Conservation (phyloP, 2,113 vertebrate species). For the Emydura subglobosa region DNA sequence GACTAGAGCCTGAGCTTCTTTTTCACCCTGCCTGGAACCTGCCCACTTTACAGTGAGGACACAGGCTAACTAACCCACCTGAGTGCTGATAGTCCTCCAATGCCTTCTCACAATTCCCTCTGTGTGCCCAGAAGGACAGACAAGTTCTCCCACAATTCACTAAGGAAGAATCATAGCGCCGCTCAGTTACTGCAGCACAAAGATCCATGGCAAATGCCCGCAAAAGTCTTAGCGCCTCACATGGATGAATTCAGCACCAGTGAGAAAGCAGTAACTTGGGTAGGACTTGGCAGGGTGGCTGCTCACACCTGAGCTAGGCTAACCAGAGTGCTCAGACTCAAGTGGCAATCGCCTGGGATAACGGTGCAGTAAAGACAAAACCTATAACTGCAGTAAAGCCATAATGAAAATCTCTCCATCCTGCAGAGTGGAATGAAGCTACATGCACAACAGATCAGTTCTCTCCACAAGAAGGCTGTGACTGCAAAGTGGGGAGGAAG, state of each 20-base stretch:
- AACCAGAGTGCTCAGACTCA: too few species aligned
- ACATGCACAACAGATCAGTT: not conserved
- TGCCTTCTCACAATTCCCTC: not conserved
- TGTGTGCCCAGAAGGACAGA: not conserved
- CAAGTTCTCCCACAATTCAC: not conserved
- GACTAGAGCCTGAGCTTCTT: not conserved
- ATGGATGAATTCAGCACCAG: too few species aligned
- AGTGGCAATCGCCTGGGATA: too few species aligned
- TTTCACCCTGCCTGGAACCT: not conserved
- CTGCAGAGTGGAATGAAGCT: not conserved
- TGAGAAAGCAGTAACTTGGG: too few species aligned
- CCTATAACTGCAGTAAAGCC: too few species aligned
- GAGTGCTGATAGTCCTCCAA: rapidly evolving
- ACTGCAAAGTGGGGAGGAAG: not conserved
- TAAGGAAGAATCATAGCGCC: too few species aligned
- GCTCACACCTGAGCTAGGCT: too few species aligned
- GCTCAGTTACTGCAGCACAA: not conserved
- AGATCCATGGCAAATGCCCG: not conserved
- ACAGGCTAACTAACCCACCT: not conserved
- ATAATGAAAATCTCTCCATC: not conserved
- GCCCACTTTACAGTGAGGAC: not conserved
- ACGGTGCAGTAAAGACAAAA: too few species aligned
- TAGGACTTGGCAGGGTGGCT: too few species aligned
- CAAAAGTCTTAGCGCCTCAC: too few species aligned
- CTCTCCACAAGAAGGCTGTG: rapidly evolving